Conservation (phyloP, 2,888 invertebrate species). For the Horisme vitalbata region DNA sequence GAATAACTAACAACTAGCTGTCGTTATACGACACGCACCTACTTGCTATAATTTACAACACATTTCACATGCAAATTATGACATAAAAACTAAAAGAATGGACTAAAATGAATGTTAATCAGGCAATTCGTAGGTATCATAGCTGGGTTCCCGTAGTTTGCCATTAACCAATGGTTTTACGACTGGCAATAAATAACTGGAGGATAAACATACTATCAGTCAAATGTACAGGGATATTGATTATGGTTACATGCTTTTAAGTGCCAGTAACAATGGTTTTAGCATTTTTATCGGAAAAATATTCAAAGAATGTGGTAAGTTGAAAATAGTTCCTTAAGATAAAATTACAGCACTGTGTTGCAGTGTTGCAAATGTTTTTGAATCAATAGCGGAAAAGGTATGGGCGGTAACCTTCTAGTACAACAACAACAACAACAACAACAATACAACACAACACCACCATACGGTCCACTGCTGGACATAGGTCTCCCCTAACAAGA, state of each 20-base stretch:
- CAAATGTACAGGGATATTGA: slow-evolving; percentile 15
- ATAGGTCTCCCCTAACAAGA: no score
- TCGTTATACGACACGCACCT: slow-evolving; percentile 20
- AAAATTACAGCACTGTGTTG: no score
- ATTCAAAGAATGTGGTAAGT: slow-evolving; percentile 2
- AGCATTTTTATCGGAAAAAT: slow-evolving; percentile 28
- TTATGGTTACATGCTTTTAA: slow-evolving; percentile 27
- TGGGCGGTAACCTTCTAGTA: no score
- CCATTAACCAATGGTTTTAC: slow-evolving; percentile 17
- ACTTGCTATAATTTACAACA: slow-evolving; percentile 27
- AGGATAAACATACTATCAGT: slow-evolving; percentile 22
- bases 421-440: no score
- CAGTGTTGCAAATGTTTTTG: no score
- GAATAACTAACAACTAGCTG: background rate
- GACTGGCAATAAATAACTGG: slow-evolving; percentile 14
- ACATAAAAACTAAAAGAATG: slow-evolving; percentile 29
- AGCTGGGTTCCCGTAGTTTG: slow-evolving; percentile 7
- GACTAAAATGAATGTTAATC: slow-evolving; percentile 43
- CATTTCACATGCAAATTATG: slow-evolving; percentile 40
- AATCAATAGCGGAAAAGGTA: no score
- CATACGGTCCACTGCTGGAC: no score
- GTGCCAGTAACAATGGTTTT: slow-evolving; percentile 27
- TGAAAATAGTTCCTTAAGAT: background rate
- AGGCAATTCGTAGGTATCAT: slow-evolving; percentile 35
- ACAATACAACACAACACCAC: no score